Evolutionary conservation across 2,888 invertebrate genomes (phyloP).

Genomic region (Leptura quadrifasciata): DNA sequence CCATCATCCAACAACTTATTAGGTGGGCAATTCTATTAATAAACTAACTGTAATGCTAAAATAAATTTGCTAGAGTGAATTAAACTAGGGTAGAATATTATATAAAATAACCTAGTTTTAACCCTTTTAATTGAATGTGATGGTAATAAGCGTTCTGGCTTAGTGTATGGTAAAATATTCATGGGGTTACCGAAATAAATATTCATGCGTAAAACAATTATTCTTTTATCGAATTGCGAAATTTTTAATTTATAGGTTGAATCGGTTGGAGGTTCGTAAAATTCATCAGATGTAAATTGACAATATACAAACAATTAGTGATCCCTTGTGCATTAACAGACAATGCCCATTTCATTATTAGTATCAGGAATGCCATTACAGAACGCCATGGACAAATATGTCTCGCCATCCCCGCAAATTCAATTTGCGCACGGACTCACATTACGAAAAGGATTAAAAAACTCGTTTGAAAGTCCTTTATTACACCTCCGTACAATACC

Average conservation of each 20-base stretch:
- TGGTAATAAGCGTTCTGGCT: conserved; percentile 18
- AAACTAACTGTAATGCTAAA: conserved; percentile 3
- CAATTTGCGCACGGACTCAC: conserved; percentile 69
- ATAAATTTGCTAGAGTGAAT: conserved; percentile 26
- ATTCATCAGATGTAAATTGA: conserved; percentile 73
- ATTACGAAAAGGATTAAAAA: conserved; percentile 68
- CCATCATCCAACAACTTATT: neutral
- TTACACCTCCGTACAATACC: conserved; percentile 65
- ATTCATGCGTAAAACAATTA: conserved; percentile 57
- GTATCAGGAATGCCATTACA: conserved; percentile 72
- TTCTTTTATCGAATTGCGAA: conserved; percentile 62
- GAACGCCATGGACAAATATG: conserved; percentile 70
- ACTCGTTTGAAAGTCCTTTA: conserved; percentile 66
- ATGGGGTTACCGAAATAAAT: conserved; percentile 54
- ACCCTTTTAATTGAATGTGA: conserved; percentile 53
- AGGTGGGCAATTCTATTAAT: neutral
- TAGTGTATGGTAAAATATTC: conserved; percentile 51
- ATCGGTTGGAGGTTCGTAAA: conserved; percentile 61
- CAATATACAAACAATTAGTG: conserved; percentile 74
- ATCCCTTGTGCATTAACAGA: conserved; percentile 71
- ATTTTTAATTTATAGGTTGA: conserved; percentile 60
- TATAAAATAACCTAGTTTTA: conserved; percentile 53
- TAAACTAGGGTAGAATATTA: conserved; percentile 34
- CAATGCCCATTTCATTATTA: conserved; percentile 73
- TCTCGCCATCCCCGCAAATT: conserved; percentile 69